Conservation (phyloP, 2,888 invertebrate genomes). For the Rapana venosa region DNA sequence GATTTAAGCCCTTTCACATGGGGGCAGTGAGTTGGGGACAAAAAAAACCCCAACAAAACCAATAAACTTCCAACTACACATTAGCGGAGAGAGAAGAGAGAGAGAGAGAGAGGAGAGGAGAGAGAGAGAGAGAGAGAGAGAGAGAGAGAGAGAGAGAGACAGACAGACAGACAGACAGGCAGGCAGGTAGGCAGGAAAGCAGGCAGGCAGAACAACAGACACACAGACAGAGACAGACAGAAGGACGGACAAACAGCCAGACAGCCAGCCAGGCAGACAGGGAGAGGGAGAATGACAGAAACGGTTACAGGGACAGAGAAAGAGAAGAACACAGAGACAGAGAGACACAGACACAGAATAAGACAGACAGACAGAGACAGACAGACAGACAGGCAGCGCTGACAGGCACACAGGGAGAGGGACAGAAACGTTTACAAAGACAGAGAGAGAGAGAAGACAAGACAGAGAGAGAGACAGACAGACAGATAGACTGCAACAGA, state of each 20-base stretch:
- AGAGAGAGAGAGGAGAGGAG: too few species aligned
- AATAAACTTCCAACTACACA: too few species aligned
- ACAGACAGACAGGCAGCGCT: too few species aligned
- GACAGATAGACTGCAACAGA: background rate
- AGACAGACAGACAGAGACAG: too few species aligned
- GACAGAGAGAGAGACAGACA: background rate
- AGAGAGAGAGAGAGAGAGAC: background rate
- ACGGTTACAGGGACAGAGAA: background rate
- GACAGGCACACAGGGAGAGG: background rate
- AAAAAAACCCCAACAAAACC: too few species aligned
- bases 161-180: background rate
- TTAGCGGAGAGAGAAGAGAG: background rate
- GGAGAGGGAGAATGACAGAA: background rate
- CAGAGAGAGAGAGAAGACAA: too few species aligned
- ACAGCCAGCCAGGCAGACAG: background rate
- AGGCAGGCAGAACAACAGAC: background rate
- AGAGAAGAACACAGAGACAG: background rate
- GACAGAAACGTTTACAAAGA: too few species aligned
- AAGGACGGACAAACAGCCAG: background rate
- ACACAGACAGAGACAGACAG: slow-evolving; percentile 6
- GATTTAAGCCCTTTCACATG: too few species aligned
- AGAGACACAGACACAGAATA: background rate
- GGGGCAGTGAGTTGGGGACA: too few species aligned
- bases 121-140: background rate
- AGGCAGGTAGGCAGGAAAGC: background rate